Base-by-base conservation (phyloP, 2,797 vertebrate genomes). In the Alcedo atthis region DNA sequence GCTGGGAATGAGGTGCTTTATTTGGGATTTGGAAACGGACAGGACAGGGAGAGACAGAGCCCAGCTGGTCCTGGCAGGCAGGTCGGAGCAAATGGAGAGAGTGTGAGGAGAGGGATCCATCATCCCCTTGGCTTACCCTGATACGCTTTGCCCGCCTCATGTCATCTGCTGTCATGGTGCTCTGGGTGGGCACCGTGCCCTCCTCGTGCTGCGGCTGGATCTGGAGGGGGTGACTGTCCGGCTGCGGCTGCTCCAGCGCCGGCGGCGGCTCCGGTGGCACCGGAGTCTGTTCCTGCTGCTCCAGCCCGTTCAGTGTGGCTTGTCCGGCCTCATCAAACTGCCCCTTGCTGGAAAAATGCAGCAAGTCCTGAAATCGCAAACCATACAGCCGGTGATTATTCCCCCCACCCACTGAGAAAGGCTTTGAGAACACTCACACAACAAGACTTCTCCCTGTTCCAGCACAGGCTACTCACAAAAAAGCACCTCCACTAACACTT, bases 101-200 rank as follows among this genome's bases (percentile, higher is more conserved):
- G 53, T 2, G 61, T 55, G 51, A 54, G 49, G 73, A 70, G 89
- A 51, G 5, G 8, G 45, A 42, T 37, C 40, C 7, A 3, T 24
- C 1, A 1, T 33, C 48, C 68, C 43, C 37, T 37, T 57, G 19
- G 84, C 98, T 97, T 97, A 99, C 98, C 98, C 98, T 98, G 95
- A 99, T 99, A 67, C 98, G 98, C 91, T 99, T 99, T 30, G 99
- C 99, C 45, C 99, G 97, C 25, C 99, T 98, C 98, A 99, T 98
- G 93, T 99, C 99, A 82, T 99, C 99, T 1, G 98, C 98, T 0
- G 99, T 98, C 94, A 99, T 97, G 62, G 98, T 97, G 55, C 98
- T 89, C 57, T 98, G 98, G 1, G 97, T 62, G 22, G 98, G 97
- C 92, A 95, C 94, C 6, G 89, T 10, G 8, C 91, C 96, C 76